Percentiles rank a stretch among this genome's conserved stretches.
Evolutionary conservation across 1,140 invertebrate genomes (phyloP).

Genomic region (Melipona quadrifasciata): DNA sequence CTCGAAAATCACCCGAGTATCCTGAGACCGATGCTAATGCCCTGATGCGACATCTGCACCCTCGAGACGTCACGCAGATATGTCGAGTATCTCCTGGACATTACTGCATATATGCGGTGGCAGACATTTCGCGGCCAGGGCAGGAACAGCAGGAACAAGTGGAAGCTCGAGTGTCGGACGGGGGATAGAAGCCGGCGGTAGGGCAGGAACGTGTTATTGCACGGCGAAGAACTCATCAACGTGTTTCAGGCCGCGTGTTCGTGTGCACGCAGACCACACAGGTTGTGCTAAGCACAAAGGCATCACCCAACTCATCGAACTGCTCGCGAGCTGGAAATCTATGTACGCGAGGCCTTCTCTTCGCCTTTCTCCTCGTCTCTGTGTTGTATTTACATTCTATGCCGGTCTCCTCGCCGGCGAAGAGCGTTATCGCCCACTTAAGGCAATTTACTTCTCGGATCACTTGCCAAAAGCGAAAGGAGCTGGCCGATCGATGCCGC

Average conservation of each 20-base stretch:
- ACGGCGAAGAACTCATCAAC: slow-evolving; percentile 44
- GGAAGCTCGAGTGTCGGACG: not conserved
- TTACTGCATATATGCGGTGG: slow-evolving; percentile 46
- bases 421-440: slow-evolving; percentile 53
- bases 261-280: not conserved
- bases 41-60: slow-evolving; percentile 61
- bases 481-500: slow-evolving; percentile 20
- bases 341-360: not conserved
- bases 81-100: slow-evolving; percentile 56
- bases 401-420: slow-evolving; percentile 10
- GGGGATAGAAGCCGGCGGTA: not conserved
- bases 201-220: slow-evolving; percentile 28
- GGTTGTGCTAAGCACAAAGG: not conserved
- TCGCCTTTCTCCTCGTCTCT: not conserved
- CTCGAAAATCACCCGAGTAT: slow-evolving; percentile 52
- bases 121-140: slow-evolving; percentile 46
- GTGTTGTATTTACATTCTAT: not conserved
- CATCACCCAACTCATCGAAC: slow-evolving; percentile 11
- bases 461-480: slow-evolving; percentile 57
- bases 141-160: slow-evolving; percentile 12
- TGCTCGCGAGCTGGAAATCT: slow-evolving; percentile 12
- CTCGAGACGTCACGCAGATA: slow-evolving; percentile 50
- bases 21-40: slow-evolving; percentile 62
- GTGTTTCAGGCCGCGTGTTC: slow-evolving; percentile 28
- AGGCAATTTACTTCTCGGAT: slow-evolving; percentile 60